Evolutionary conservation across 2,888 invertebrate genomes (phyloP).

Genomic region (Cephalotes varians): DNA sequence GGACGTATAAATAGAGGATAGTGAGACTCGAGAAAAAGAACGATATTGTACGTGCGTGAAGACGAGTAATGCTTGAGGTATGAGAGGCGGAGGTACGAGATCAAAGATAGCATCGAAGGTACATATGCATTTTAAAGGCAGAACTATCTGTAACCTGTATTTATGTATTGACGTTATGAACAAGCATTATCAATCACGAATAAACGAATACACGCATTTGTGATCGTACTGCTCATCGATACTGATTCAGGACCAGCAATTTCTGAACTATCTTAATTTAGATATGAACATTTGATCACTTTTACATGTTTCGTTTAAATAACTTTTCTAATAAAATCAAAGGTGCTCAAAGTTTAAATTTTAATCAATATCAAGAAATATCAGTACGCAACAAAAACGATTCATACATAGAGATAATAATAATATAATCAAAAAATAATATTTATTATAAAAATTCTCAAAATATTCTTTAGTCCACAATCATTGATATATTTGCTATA

Average conservation of each 20-base stretch:
- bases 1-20: conserved; percentile 37
- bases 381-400: neutral
- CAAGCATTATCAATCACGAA: conserved; percentile 51
- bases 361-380: neutral
- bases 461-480: neutral
- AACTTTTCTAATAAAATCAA: neutral
- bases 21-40: conserved; percentile 33
- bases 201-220: conserved; percentile 37
- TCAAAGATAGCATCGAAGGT: conserved; percentile 48
- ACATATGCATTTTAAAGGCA: conserved; percentile 48
- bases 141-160: conserved; percentile 48
- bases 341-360: neutral
- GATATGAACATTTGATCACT: neutral
- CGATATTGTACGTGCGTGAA: conserved; percentile 45
- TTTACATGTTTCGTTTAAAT: neutral
- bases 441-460: neutral
- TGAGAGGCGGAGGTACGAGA: conserved; percentile 46
- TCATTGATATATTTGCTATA: too few relatives aligned
- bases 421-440: neutral
- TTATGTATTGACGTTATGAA: conserved; percentile 55
- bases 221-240: neutral
- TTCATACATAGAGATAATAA: neutral
- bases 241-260: neutral
- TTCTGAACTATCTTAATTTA: conserved; percentile 31
- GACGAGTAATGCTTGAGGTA: conserved; percentile 48